Conservation (phyloP, 2,797 vertebrate species). For the Carapus acus region DNA sequence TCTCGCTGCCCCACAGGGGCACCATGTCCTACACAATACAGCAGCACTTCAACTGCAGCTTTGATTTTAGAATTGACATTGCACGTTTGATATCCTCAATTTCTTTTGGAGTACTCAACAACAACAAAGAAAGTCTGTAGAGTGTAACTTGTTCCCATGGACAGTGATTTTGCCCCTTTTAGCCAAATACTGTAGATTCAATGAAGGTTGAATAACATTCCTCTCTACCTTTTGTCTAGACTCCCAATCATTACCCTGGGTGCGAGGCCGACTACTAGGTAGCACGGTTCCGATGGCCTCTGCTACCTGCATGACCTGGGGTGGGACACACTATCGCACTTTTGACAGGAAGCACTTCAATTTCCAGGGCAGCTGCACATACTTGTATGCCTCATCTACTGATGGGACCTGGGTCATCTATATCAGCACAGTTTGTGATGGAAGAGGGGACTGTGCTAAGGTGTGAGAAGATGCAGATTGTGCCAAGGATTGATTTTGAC, state of each 20-base stretch:
- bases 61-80: too few species aligned
- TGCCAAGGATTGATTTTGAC: not conserved
- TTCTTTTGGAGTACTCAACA: too few species aligned
- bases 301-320: conserved; percentile 80
- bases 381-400: conserved; percentile 73
- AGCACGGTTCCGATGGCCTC: conserved; percentile 57
- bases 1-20: too few species aligned
- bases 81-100: too few species aligned
- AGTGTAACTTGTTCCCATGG: too few species aligned
- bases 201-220: not conserved
- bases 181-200: too few species aligned
- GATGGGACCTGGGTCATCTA: conserved; percentile 82
- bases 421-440: conserved; percentile 62
- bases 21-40: too few species aligned
- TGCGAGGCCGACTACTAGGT: conserved; percentile 56
- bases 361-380: conserved; percentile 81
- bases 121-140: too few species aligned
- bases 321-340: conserved; percentile 77
- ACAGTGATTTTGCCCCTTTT: too few species aligned
- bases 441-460: conserved; percentile 68
- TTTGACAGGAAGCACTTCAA: conserved; percentile 85
- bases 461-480: conserved; percentile 45
- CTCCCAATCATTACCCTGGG: conserved; percentile 61
- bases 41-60: too few species aligned
- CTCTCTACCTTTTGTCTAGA: conserved; percentile 48